These are phyloP conservation scores for Cyaniris semiargus DNA, from an alignment of 2,888 invertebrate species.

Conservation along the genomic window DNA sequence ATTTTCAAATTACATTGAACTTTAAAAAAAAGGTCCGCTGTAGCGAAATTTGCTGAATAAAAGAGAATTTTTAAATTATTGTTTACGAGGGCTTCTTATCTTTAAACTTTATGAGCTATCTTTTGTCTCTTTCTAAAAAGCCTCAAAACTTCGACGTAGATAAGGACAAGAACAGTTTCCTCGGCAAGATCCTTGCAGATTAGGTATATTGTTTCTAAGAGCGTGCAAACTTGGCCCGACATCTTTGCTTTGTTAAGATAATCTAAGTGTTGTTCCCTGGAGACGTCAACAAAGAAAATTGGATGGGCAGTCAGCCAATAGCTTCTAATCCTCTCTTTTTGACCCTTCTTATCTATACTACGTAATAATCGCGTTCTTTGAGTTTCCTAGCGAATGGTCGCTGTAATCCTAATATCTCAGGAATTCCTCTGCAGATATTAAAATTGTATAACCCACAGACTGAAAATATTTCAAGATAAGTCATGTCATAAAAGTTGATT, in stretches of 20 bases:
- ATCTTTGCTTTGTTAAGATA: conserved; percentile 76
- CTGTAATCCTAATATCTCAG: conserved; percentile 37
- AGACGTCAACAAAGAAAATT: conserved; percentile 79
- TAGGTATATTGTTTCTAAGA: conserved; percentile 60
- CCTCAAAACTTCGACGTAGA: conserved; percentile 40
- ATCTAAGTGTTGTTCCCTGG: conserved; percentile 69
- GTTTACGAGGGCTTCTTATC: conserved; percentile 15
- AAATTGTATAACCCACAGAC: conserved; percentile 22
- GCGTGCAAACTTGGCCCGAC: conserved; percentile 58
- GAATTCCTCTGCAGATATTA: conserved; percentile 28
- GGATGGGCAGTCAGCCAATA: conserved; percentile 79
- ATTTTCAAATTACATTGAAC: background rate
- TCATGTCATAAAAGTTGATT: too few species aligned
- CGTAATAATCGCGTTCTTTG: conserved; percentile 66
- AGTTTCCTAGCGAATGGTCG: conserved; percentile 49
- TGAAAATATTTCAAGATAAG: conserved; percentile 6
- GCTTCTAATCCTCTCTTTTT: conserved; percentile 77
- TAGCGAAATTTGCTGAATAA: background rate
- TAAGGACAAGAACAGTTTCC: conserved; percentile 50
- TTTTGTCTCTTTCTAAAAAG: conserved; percentile 18
- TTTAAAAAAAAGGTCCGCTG: background rate
- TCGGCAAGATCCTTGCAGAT: conserved; percentile 51
- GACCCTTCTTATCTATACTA: conserved; percentile 70
- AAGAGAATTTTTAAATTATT: conserved; percentile 4
- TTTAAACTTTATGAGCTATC: background rate